These are phyloP conservation scores for Gymnogyps californianus DNA, from an alignment of 2,113 vertebrate species.

Conservation along the genomic window DNA sequence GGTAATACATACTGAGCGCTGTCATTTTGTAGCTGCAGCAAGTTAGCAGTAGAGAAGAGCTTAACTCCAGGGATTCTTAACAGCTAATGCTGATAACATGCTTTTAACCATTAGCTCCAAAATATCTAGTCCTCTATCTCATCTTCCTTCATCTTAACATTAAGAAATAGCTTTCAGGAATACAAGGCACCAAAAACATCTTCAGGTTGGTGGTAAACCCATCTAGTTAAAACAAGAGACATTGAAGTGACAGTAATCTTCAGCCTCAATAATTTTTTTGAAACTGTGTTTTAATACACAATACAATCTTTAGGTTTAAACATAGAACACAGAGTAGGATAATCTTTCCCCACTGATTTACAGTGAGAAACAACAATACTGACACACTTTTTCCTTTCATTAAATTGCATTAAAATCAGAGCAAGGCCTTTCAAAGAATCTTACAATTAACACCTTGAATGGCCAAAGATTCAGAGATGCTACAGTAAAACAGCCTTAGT, in stretches of 20 bases:
- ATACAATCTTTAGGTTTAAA: background rate
- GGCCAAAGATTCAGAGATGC: background rate
- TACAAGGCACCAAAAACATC: background rate
- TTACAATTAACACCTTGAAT: background rate
- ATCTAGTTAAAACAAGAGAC: background rate
- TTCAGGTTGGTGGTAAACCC: background rate
- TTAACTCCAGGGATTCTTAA: background rate
- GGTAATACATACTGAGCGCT: background rate
- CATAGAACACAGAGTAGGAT: background rate
- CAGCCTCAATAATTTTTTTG: background rate
- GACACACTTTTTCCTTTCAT: background rate
- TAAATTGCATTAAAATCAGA: background rate
- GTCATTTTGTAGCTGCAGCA: background rate
- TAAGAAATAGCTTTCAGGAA: background rate
- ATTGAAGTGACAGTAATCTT: background rate
- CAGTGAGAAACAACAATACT: background rate
- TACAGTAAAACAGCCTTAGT: background rate
- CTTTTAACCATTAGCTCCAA: background rate
- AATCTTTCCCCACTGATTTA: background rate
- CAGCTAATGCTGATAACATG: background rate
- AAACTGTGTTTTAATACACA: background rate
- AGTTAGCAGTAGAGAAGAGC: background rate
- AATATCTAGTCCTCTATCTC: background rate
- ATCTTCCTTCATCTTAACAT: background rate
- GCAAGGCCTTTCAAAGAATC: background rate